Percentiles rank a stretch among this genome's conserved stretches.
Conservation (phyloP, 2,113 vertebrate species). For the Vimba vimba region DNA sequence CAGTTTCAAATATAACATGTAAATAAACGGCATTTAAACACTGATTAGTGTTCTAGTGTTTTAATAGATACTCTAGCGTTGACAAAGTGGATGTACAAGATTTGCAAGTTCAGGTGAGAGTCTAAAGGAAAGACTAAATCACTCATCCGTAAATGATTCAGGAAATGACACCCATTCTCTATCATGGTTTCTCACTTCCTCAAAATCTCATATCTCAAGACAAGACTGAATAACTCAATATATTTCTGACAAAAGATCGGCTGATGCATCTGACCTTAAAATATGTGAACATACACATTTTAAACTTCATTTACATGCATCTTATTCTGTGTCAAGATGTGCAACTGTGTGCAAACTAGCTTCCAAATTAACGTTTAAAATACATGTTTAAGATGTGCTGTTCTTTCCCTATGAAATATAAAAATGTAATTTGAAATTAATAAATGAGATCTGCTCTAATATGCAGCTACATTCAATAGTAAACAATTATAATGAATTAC, state of each 20-base stretch:
- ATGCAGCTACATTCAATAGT: neutral
- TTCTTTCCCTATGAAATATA: neutral
- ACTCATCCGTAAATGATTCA: neutral
- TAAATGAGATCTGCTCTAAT: neutral
- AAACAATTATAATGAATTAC: neutral
- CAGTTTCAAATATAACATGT: neutral
- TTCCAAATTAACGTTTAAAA: neutral
- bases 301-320: neutral
- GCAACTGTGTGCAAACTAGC: neutral
- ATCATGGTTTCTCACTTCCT: constrained; percentile 5
- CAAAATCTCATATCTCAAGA: neutral
- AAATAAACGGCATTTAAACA: neutral
- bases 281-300: neutral
- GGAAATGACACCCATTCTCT: constrained; percentile 11
- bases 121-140: neutral
- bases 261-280: neutral
- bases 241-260: neutral
- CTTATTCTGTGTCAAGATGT: neutral
- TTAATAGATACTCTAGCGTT: neutral
- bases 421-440: neutral
- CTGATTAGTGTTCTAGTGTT: no score
- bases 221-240: neutral
- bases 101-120: neutral
- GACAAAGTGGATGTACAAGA: constrained; percentile 1
- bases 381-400: neutral